phyloP scores from a whole-genome alignment of 2,113 vertebrate genomes.

The Spea bombifrons region DNA sequence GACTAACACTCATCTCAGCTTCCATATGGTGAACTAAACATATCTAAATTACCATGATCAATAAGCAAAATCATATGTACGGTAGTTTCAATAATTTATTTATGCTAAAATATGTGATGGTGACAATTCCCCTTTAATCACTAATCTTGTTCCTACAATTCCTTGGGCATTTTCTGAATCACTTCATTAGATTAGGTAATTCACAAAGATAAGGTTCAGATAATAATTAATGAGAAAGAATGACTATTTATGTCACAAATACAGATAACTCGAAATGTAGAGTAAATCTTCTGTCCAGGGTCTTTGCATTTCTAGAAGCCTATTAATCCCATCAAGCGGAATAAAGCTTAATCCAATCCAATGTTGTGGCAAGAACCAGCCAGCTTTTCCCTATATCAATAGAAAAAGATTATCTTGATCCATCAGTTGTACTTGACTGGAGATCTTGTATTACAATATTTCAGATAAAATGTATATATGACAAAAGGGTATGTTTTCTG shows the following conservation, averaged over 20 bases:
- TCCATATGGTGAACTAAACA: too few relatives aligned
- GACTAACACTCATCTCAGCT: too few relatives aligned
- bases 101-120: too few relatives aligned
- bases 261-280: neutral
- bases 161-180: too few relatives aligned
- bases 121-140: too few relatives aligned
- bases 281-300: neutral
- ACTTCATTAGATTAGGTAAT: neutral
- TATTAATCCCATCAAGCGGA: neutral
- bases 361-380: neutral
- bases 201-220: neutral
- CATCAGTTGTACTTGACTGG: neutral
- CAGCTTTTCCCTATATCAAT: neutral
- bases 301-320: neutral
- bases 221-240: neutral
- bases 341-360: neutral
- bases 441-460: neutral
- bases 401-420: neutral
- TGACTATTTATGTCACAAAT: neutral
- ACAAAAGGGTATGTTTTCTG: neutral
- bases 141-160: too few relatives aligned
- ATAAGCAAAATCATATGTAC: too few relatives aligned
- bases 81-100: too few relatives aligned
- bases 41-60: too few relatives aligned
- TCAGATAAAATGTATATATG: neutral